A percentile compares a stretch with the other conserved stretches of the same genome.
Conservation (phyloP, 2,113 vertebrate species). For the Marcusenius ussheri region DNA sequence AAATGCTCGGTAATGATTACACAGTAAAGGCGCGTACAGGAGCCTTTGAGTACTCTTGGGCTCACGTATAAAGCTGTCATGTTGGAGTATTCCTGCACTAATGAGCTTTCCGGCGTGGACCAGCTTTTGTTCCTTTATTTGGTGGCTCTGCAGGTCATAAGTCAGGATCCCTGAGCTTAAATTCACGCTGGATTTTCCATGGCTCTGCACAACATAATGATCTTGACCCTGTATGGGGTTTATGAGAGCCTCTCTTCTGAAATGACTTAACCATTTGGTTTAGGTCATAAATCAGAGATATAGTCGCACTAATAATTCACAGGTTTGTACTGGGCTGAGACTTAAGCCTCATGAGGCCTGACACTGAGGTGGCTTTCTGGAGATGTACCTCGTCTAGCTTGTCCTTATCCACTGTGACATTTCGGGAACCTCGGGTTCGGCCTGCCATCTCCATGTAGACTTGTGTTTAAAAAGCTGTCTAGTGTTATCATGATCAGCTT, state of each 20-base stretch:
- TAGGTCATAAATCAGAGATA: background rate
- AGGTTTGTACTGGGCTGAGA: background rate
- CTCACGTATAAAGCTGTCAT: background rate
- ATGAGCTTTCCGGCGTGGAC: background rate
- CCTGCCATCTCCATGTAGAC: background rate
- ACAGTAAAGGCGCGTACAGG: background rate
- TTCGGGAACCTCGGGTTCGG: background rate
- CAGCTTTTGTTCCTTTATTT: background rate
- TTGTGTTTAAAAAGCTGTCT: background rate
- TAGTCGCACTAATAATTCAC: background rate
- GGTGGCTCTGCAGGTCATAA: background rate
- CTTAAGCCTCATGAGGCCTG: background rate
- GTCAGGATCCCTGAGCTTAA: background rate
- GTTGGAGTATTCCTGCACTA: background rate
- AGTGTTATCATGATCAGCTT: background rate
- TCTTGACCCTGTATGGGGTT: background rate
- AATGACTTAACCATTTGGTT: background rate
- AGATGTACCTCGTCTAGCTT: background rate
- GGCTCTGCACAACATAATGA: background rate
- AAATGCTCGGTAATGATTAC: background rate
- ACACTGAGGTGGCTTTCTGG: background rate
- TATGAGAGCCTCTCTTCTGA: background rate
- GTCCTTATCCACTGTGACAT: background rate
- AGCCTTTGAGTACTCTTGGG: background rate
- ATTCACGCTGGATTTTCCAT: constrained; percentile 5